Evolutionary conservation across 1,140 invertebrate species (phyloP).

Genomic region (Glomeris maerens): DNA sequence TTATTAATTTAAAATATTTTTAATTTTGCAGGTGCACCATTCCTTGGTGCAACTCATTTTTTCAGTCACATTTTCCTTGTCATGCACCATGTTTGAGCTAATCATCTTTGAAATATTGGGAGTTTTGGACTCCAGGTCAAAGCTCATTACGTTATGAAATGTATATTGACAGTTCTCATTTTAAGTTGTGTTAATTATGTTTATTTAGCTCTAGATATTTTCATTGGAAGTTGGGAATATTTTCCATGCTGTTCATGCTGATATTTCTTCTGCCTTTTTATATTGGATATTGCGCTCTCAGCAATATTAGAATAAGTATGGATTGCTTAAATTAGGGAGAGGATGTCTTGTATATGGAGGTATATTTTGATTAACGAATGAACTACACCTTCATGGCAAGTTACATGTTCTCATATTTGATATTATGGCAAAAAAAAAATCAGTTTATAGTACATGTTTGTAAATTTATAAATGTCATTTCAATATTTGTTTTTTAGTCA

Average conservation of each 20-base stretch:
- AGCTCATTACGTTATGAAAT: neutral
- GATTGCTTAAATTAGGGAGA: too few relatives aligned
- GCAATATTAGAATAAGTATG: slow-evolving; percentile 80
- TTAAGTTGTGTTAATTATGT: slow-evolving; percentile 13
- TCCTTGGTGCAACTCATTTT: slow-evolving; percentile 89
- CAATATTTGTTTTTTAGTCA: slow-evolving; percentile 59
- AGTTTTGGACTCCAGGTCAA: slow-evolving; percentile 64
- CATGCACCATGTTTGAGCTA: slow-evolving; percentile 98
- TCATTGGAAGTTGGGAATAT: slow-evolving; percentile 87
- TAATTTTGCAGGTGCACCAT: slow-evolving; percentile 55
- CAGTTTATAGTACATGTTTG: too few relatives aligned
- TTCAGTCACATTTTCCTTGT: slow-evolving; percentile 89
- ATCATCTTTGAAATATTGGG: slow-evolving; percentile 99
- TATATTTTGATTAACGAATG: too few relatives aligned
- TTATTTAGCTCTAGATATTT: slow-evolving; percentile 75
- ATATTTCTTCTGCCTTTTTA: slow-evolving; percentile 95
- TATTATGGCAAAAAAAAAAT: too few relatives aligned
- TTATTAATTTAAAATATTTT: slow-evolving; percentile 7
- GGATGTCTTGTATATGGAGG: too few relatives aligned
- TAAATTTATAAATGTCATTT: too few relatives aligned
- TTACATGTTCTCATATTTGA: too few relatives aligned
- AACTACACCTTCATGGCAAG: too few relatives aligned
- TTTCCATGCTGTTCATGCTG: slow-evolving; percentile 81
- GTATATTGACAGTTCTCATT: slow-evolving; percentile 9
- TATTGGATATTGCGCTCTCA: slow-evolving; percentile 87